phyloP scores from a whole-genome alignment of 2,113 vertebrate species.

The Raja brachyura region DNA sequence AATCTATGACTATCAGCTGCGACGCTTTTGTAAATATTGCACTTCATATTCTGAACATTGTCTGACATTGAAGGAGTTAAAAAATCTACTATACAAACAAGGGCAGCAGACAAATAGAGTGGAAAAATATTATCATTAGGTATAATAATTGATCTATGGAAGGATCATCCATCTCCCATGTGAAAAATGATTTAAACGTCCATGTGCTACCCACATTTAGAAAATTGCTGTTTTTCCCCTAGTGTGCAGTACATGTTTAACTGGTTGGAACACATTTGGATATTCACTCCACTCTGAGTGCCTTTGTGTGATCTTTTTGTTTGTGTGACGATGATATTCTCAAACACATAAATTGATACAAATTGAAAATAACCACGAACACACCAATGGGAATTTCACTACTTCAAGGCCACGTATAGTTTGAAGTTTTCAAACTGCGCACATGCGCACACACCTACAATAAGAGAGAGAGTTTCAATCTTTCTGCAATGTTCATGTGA shows the following conservation, averaged over 20 bases:
- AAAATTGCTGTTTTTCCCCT: conserved; percentile 28
- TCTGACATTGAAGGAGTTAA: neutral
- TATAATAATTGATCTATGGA: conserved; percentile 30
- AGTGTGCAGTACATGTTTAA: conserved; percentile 23
- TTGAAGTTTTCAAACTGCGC: conserved; percentile 5
- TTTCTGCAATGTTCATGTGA: neutral
- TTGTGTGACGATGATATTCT: conserved; percentile 17
- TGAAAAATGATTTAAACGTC: conserved; percentile 15
- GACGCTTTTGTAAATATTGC: neutral
- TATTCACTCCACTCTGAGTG: neutral
- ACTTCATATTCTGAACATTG: neutral
- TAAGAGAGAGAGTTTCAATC: neutral
- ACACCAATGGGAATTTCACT: neutral
- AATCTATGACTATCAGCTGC: neutral
- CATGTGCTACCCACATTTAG: conserved; percentile 30
- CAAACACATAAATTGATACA: neutral
- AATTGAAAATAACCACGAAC: neutral
- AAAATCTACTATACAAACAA: neutral
- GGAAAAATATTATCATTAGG: conserved; percentile 32
- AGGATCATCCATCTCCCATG: conserved; percentile 19
- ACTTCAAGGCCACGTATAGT: neutral
- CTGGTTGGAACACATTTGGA: conserved; percentile 26
- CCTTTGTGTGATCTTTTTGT: conserved; percentile 18
- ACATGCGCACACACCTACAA: neutral
- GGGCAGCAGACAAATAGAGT: neutral